Percentiles rank a stretch among this genome's conserved stretches.
Evolutionary conservation across 2,888 invertebrate species (phyloP).

Genomic region (Drosophila heteroneura): DNA sequence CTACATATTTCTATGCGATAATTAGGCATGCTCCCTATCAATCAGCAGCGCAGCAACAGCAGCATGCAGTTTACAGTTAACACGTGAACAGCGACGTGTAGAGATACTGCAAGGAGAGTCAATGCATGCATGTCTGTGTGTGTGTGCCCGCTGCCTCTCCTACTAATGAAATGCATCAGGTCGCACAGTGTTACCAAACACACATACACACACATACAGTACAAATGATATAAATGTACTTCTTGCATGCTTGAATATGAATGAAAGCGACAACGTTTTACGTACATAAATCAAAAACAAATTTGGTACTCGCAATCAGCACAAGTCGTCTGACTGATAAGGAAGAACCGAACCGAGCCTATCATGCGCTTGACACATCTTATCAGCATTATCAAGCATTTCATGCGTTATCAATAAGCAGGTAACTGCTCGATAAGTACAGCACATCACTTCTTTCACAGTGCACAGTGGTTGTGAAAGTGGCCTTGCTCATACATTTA

Average conservation of each 20-base stretch:
- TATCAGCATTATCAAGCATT: constrained; percentile 29
- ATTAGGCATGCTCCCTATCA: constrained; percentile 47
- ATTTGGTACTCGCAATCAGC: constrained; percentile 19
- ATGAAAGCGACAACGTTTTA: constrained; percentile 58
- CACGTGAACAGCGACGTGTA: constrained; percentile 62
- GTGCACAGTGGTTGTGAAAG: constrained; percentile 52
- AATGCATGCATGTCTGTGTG: constrained; percentile 1
- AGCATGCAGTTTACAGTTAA: constrained; percentile 63
- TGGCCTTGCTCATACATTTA: constrained; percentile 9
- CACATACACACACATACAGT: not conserved
- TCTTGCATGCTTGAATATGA: constrained; percentile 29
- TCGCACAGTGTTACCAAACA: constrained; percentile 46
- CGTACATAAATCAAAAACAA: constrained; percentile 31
- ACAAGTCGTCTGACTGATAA: constrained; percentile 38
- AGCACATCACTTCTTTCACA: not conserved
- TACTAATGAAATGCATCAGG: constrained; percentile 39
- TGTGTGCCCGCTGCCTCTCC: constrained; percentile 13
- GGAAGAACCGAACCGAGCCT: constrained; percentile 16
- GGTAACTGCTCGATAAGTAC: constrained; percentile 53
- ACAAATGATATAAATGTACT: constrained; percentile 2
- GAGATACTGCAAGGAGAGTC: constrained; percentile 34
- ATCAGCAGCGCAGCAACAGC: constrained; percentile 33
- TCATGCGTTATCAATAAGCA: constrained; percentile 37
- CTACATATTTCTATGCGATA: constrained; percentile 28
- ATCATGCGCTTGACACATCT: constrained; percentile 52